Conservation (phyloP, 2,888 invertebrate species). For the Dolichopus griseipennis region DNA sequence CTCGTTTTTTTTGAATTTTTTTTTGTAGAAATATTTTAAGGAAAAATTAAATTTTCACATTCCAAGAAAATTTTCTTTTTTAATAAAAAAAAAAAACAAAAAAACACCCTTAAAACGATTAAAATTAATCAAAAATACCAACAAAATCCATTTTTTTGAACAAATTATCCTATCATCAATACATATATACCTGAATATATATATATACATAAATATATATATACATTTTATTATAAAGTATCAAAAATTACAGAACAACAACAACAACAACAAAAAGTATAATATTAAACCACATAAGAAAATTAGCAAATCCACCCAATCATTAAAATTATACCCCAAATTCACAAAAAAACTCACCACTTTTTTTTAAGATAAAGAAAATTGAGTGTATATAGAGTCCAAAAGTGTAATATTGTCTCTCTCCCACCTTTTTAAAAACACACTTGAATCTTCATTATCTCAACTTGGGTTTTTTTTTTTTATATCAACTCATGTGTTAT, state of each 20-base stretch:
- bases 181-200: not conserved
- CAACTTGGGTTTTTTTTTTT: not conserved
- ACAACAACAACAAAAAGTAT: not conserved
- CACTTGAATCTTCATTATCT: too few species aligned
- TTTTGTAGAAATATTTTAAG: too few species aligned
- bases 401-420: too few species aligned
- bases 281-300: constrained; percentile 1
- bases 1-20: too few species aligned
- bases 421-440: too few species aligned
- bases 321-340: not conserved
- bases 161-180: constrained; percentile 3
- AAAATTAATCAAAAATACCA: constrained; percentile 4
- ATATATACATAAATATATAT: too few species aligned
- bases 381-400: too few species aligned
- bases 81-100: not conserved
- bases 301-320: not conserved
- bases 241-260: not conserved
- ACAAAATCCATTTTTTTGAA: not conserved
- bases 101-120: not conserved
- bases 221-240: too few species aligned
- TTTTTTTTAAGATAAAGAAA: too few species aligned
- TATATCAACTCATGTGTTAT: not conserved
- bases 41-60: not conserved
- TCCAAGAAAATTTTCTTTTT: constrained; percentile 1
- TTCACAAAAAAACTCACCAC: too few species aligned